These are phyloP conservation scores for Scomber scombrus DNA, from an alignment of 2,113 vertebrate species.

Conservation along the genomic window DNA sequence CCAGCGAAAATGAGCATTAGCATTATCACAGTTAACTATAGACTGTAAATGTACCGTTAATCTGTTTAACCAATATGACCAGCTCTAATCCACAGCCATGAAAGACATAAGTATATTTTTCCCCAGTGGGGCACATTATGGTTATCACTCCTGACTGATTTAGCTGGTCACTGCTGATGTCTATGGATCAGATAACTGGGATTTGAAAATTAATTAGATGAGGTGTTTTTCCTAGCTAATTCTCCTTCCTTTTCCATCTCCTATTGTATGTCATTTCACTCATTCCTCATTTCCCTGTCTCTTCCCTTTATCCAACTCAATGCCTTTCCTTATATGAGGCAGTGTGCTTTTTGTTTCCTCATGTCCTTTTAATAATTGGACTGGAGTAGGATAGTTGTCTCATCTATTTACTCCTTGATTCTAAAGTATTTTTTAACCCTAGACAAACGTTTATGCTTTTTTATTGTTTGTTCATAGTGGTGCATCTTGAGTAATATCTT, in stretches of 20 bases:
- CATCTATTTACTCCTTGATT: neutral
- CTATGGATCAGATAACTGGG: constrained; percentile 46
- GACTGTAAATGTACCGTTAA: neutral
- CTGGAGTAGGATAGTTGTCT: neutral
- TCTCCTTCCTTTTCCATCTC: neutral
- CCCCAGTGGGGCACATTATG: neutral
- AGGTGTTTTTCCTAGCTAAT: constrained; percentile 34
- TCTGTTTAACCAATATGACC: constrained; percentile 32
- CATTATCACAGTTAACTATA: too few relatives aligned
- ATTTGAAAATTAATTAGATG: constrained; percentile 46
- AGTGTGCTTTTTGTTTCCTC: constrained; percentile 9
- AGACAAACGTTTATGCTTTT: neutral
- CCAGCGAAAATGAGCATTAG: too few relatives aligned
- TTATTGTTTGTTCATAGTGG: too few relatives aligned
- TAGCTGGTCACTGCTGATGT: constrained; percentile 13
- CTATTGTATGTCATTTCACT: neutral
- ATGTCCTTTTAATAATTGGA: neutral
- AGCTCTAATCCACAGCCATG: constrained; percentile 42
- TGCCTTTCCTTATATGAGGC: neutral
- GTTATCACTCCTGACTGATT: constrained; percentile 36
- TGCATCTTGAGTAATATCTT: neutral
- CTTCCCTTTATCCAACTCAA: constrained; percentile 1
- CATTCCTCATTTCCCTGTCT: constrained; percentile 25
- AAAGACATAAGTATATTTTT: neutral
- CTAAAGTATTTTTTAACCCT: neutral